Evolutionary conservation across 2,113 vertebrate species (phyloP).

Genomic region (Ciconia stormi): DNA sequence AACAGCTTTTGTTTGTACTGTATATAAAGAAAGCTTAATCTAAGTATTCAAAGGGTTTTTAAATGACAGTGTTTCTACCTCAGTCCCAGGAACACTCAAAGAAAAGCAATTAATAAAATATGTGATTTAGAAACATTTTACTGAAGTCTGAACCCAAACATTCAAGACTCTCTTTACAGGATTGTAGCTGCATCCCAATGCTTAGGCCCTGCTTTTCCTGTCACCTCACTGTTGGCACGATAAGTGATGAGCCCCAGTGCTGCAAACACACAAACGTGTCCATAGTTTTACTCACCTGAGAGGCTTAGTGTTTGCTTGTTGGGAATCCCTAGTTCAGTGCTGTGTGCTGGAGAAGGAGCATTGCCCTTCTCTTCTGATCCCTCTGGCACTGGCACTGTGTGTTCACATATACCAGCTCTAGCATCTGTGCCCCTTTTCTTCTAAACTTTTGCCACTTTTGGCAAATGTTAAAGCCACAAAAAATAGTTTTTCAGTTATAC

Average conservation of each 20-base stretch:
- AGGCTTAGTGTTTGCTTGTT: neutral
- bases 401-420: neutral
- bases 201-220: neutral
- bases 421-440: neutral
- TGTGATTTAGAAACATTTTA: neutral
- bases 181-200: neutral
- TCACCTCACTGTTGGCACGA: neutral
- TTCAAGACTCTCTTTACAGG: neutral
- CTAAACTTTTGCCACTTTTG: neutral
- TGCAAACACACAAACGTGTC: neutral
- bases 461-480: neutral
- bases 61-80: neutral
- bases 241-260: neutral
- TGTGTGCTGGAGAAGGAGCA: neutral
- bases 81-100: neutral
- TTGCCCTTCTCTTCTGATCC: neutral
- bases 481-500: neutral
- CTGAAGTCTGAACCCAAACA: neutral
- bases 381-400: fast-evolving
- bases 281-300: neutral
- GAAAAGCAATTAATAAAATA: neutral
- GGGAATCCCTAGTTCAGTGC: neutral
- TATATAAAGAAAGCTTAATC: neutral
- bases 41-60: neutral
- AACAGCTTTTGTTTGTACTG: neutral